Evolutionary conservation across 2,888 invertebrate species (phyloP).

Genomic region (Lordiphosa andalusiaca): DNA sequence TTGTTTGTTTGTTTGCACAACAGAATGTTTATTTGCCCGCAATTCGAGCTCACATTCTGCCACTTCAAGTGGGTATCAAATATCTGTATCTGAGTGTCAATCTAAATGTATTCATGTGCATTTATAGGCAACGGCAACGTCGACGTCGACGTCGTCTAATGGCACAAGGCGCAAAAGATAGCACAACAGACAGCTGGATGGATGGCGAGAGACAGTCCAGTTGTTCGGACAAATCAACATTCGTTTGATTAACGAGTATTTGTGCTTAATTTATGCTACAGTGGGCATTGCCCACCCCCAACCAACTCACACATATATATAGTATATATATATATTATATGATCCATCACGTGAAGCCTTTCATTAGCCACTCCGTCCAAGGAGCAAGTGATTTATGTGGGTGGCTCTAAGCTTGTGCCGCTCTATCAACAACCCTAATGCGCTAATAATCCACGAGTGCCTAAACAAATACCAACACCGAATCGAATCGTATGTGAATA

Average conservation of each 20-base stretch:
- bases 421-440: constrained; percentile 64
- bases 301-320: constrained; percentile 10
- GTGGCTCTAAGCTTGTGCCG: constrained; percentile 13
- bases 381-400: constrained; percentile 44
- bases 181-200: constrained; percentile 22
- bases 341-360: constrained; percentile 50
- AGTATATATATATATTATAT: constrained; percentile 32
- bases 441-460: constrained; percentile 70
- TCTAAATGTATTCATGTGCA: constrained; percentile 71
- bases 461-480: constrained; percentile 58
- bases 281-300: constrained; percentile 23
- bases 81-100: constrained; percentile 67
- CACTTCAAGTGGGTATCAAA: constrained; percentile 58
- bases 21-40: constrained; percentile 6
- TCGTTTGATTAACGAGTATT: constrained; percentile 72
- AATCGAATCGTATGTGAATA: constrained; percentile 23
- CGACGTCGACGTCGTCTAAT: constrained; percentile 23
- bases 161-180: constrained; percentile 22
- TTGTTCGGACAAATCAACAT: constrained; percentile 46
- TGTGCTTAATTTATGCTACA: constrained; percentile 68
- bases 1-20: constrained; percentile 9
- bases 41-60: background rate
- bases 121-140: constrained; percentile 49
- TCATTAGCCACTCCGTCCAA: constrained; percentile 7
- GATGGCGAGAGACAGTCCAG: constrained; percentile 1